Percentiles rank a stretch among this genome's conserved stretches.
These are phyloP conservation scores for Lydus trimaculatus DNA, from an alignment of 2,888 invertebrate genomes.

Conservation along the genomic window DNA sequence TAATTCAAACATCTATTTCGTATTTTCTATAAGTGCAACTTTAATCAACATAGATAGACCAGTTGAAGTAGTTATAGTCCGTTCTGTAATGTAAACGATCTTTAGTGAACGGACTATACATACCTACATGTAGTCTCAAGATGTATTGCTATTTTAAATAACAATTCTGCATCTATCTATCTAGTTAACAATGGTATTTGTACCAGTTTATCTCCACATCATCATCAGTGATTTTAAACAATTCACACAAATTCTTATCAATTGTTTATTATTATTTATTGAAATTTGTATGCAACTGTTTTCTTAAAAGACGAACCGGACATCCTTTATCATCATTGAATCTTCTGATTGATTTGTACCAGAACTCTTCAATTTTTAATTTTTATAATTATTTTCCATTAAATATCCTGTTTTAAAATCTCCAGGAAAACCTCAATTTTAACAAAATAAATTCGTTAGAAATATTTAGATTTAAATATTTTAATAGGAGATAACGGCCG, in stretches of 20 bases:
- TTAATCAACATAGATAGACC: background rate
- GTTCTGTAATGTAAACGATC: too few relatives aligned
- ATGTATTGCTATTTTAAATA: background rate
- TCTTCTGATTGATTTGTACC: background rate
- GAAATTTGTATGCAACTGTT: slow-evolving; percentile 1
- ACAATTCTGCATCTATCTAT: background rate
- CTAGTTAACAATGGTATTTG: background rate
- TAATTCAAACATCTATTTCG: background rate
- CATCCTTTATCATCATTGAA: background rate
- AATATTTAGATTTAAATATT: background rate
- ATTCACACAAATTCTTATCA: background rate
- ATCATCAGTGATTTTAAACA: background rate
- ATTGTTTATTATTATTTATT: slow-evolving; percentile 1
- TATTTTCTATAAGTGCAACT: too few relatives aligned
- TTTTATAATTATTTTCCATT: background rate
- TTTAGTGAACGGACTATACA: too few relatives aligned
- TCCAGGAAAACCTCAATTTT: background rate
- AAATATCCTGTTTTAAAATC: background rate
- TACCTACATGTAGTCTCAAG: too few relatives aligned
- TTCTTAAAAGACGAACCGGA: background rate
- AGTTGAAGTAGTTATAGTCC: too few relatives aligned
- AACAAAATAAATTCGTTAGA: background rate
- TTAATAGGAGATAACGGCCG: background rate
- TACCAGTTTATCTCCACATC: background rate
- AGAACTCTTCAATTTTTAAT: background rate